Evolutionary conservation across 2,113 vertebrate genomes (phyloP), one percentile per base, ranked within the genome.

Genomic region (Pomatorhinus ruficollis): DNA sequence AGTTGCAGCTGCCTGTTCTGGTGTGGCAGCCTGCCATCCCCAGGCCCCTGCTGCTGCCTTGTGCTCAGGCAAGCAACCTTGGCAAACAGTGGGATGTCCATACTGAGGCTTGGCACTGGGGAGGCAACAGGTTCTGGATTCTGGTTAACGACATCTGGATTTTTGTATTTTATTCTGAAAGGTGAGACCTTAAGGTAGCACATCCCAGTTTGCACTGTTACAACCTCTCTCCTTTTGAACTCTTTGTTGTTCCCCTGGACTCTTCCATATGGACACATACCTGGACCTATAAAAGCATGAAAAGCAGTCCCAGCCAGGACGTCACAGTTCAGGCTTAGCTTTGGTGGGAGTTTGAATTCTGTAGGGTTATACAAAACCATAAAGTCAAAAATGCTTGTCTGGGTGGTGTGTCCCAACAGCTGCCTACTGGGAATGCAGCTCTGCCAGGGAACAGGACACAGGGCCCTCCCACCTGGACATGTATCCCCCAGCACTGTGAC

Each of bases 371-470:
- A 77, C 0, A 4, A 79, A 90, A 69, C 35, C 9, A 0, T 14
- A n/a, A 37, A 47, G 5, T 44, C 33, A 30, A 65, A 57, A 76
- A 57, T 1, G 2, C 54, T 80, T 80, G 68, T 66, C 47, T 4
- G 25, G 81, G 72, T 16, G 14, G 25, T 0, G 7, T 68, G 90
- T 95, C 92, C 93, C 53, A 71, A 44, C 25, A 72, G 53, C 90
- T 56, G 20, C 61, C 47, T 74, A 12, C 60, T 89, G 96, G 96
- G 94, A 96, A 92, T 20, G 12, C 86, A 61, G 89, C 33, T 88
- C 54, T 95, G 92, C 71, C 30, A 16, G 95, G 85, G 83, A 95
- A 63, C 14, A 2, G 83, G 79, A 74, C 93, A 66, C 54, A 68
- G 81, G 71, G n/a, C 28, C 66, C 54, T 9, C 8, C 28, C 39